Conservation (phyloP, 1,140 invertebrate genomes). For the Heterodera carotae region DNA sequence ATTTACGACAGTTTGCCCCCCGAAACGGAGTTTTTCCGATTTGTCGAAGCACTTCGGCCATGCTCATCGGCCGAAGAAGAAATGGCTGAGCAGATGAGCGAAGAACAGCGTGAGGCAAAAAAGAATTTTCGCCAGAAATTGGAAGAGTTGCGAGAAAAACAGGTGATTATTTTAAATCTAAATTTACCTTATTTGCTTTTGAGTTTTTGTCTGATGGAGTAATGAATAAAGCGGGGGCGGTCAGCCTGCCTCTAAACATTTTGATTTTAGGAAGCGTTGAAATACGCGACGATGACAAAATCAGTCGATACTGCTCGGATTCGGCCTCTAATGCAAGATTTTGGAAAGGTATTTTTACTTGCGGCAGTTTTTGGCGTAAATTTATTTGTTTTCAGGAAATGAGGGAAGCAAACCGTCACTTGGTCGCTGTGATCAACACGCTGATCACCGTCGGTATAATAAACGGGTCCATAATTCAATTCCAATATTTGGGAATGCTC, state of each 20-base stretch:
- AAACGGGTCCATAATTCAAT: background rate
- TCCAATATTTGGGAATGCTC: background rate
- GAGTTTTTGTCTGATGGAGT: too few species aligned
- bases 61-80: constrained; percentile 15
- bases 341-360: constrained; percentile 38
- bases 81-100: constrained; percentile 8
- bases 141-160: constrained; percentile 41
- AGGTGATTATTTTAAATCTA: constrained; percentile 24
- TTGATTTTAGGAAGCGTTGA: constrained; percentile 42
- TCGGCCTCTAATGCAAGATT: constrained; percentile 48
- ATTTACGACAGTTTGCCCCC: constrained; percentile 36
- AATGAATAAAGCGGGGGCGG: too few species aligned
- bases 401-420: constrained; percentile 66
- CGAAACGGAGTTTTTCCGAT: constrained; percentile 38
- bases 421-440: constrained; percentile 68
- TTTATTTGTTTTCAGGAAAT: constrained; percentile 56
- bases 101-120: constrained; percentile 19
- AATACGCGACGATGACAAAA: constrained; percentile 54
- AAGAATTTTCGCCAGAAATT: constrained; percentile 30
- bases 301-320: constrained; percentile 49
- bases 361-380: too few species aligned
- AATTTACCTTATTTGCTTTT: too few species aligned
- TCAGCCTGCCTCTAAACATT: too few species aligned
- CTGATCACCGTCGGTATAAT: constrained; percentile 66
- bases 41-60: constrained; percentile 37